Evolutionary conservation across 2,113 vertebrate genomes (phyloP).

Genomic region (Melanerpes formicivorus): DNA sequence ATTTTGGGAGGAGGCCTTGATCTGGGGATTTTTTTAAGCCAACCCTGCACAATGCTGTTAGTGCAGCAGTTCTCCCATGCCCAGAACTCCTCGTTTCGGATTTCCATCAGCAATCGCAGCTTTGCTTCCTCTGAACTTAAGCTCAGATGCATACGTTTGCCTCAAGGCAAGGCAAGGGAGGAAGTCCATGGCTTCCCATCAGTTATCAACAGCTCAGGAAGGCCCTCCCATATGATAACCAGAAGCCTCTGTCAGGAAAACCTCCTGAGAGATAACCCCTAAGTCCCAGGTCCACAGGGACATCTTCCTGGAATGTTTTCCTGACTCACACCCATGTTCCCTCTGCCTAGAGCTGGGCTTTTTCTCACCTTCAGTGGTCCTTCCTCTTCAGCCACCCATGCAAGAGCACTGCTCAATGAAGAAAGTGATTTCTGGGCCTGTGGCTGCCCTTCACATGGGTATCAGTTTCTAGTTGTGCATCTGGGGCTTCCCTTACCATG

Average conservation of each 20-base stretch:
- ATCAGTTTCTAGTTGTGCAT: neutral
- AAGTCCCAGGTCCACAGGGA: neutral
- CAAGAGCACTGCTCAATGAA: neutral
- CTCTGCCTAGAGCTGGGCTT: neutral
- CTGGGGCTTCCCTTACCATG: neutral
- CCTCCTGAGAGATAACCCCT: slow-evolving; percentile 47
- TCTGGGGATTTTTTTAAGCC: neutral
- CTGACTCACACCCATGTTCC: neutral
- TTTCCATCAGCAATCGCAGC: slow-evolving; percentile 1
- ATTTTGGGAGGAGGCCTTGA: slow-evolving; percentile 32
- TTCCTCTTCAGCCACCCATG: neutral
- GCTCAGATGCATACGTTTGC: neutral
- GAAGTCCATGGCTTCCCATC: slow-evolving; percentile 36
- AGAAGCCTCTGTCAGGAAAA: slow-evolving; percentile 31
- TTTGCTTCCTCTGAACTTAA: slow-evolving; percentile 33
- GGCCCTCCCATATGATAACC: slow-evolving; percentile 10
- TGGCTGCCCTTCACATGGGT: neutral
- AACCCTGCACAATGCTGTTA: neutral
- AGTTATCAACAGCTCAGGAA: slow-evolving; percentile 59
- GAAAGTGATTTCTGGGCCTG: neutral
- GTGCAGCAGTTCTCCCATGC: neutral
- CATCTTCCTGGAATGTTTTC: neutral
- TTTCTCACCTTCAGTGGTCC: neutral
- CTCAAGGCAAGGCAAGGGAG: slow-evolving; percentile 9
- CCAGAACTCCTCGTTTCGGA: neutral